Evolutionary conservation across 2,113 vertebrate genomes (phyloP), one percentile per base, ranked within the genome.

Genomic region (Rostratula benghalensis): DNA sequence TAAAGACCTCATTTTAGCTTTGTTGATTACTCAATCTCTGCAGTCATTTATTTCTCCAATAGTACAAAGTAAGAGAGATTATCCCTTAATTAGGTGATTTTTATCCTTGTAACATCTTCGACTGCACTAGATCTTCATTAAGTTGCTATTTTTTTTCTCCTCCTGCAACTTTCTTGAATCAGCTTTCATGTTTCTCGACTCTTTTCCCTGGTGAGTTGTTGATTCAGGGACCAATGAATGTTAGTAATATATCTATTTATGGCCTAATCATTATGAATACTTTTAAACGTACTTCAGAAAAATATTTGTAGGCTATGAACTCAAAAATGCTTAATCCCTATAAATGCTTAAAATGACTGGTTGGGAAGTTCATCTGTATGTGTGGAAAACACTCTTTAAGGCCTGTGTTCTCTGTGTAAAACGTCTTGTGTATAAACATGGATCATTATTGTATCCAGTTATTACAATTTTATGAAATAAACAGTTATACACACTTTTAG

Each of bases 41-140:
- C 53, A 95, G 89, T 90, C 85, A 74, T 95, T 97, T 96, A 97
- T 93, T 95, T 63, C 93, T 94, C 83, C 95, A 78, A n/a, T 92
- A 41, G 79, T 96, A 96, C 92, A 96, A 96, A 97, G 93, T 88
- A 92, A 91, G 75, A 96, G 59, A 97, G 91, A 94, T 97, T 97
- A 96, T 96, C 92, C 79, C 79, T 96, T 96, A 95, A 97, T 95
- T 96, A 95, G 87, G 85, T 96, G 83, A 88, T 87, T 97, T 97
- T 97, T 97, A 96, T 95, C 85, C 89, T 93, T 90, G 63, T 97
- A 93, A 87, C 89, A 92, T 94, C 83, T 94, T 96, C 16, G 23
- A 68, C 89, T 93, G 57, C 83, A 57, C 73, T 94, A 92, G 85
- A 91, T 93, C 83, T 89, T 97, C 95, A 96, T 97, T 95, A 96